A percentile compares a stretch with the other conserved stretches of the same genome.
Evolutionary conservation across 2,888 invertebrate genomes (phyloP).

Genomic region (Adelognathus sp.): DNA sequence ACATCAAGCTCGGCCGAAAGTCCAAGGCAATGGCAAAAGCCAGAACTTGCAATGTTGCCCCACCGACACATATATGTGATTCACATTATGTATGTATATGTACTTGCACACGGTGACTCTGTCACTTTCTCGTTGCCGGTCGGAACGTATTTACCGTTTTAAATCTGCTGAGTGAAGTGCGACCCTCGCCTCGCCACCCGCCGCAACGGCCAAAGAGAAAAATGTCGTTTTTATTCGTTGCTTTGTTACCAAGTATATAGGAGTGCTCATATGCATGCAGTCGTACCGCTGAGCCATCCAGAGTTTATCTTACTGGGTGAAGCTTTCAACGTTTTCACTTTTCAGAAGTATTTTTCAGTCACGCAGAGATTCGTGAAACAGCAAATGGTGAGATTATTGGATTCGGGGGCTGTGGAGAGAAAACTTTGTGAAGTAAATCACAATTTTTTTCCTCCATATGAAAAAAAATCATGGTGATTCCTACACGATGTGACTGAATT

Average conservation of each 20-base stretch:
- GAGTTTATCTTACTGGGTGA: conserved; percentile 15
- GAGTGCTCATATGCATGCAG: background rate
- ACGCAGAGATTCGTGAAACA: background rate
- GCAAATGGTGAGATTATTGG: background rate
- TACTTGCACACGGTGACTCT: background rate
- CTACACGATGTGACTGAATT: no score
- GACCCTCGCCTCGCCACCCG: conserved; percentile 20
- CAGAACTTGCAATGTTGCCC: background rate
- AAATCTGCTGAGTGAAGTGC: conserved; percentile 53
- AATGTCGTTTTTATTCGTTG: conserved; percentile 20
- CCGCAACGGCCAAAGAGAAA: conserved; percentile 18
- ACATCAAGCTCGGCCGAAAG: conserved; percentile 22
- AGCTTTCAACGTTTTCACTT: conserved; percentile 5
- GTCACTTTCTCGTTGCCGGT: conserved; percentile 49
- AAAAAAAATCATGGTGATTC: no score
- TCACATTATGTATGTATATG: background rate
- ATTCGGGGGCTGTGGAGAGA: no score
- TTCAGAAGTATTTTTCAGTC: conserved; percentile 1
- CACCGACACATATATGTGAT: conserved; percentile 13
- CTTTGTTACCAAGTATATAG: background rate
- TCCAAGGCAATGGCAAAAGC: conserved; percentile 19
- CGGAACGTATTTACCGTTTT: conserved; percentile 55
- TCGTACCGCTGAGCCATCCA: background rate
- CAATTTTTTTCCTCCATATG: no score
- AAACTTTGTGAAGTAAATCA: no score